A percentile compares a stretch with the other conserved stretches of the same genome.
Evolutionary conservation across 2,888 invertebrate genomes (phyloP).

Genomic region (Oligia fasciuncula): DNA sequence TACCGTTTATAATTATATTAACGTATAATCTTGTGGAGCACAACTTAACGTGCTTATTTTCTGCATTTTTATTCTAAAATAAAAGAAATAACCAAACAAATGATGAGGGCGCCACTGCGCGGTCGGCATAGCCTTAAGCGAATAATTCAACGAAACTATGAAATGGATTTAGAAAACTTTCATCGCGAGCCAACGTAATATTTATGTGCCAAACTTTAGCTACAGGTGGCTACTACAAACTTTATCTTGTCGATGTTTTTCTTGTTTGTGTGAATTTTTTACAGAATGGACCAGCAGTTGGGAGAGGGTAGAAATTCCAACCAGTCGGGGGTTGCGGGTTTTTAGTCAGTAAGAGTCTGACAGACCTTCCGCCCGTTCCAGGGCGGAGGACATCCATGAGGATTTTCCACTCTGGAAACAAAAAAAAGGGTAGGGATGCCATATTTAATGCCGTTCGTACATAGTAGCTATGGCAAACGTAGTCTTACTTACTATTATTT

Average conservation of each 20-base stretch:
- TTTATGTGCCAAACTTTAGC: constrained; percentile 40
- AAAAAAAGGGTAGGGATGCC: background rate
- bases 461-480: background rate
- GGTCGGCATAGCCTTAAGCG: too few species aligned
- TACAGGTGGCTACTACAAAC: constrained; percentile 52
- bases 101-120: too few species aligned
- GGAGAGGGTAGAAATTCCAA: background rate
- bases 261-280: background rate
- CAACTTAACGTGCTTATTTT: too few species aligned
- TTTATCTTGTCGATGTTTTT: background rate
- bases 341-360: too few species aligned
- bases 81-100: too few species aligned
- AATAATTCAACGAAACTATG: constrained; percentile 22
- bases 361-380: too few species aligned
- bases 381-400: too few species aligned
- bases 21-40: too few species aligned
- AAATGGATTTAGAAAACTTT: constrained; percentile 31
- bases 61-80: too few species aligned
- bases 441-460: background rate
- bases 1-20: too few species aligned
- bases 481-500: background rate
- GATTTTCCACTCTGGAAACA: too few species aligned
- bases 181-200: constrained; percentile 32
- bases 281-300: background rate
- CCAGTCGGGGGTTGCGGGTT: too few species aligned